Percentiles rank a stretch among this genome's conserved stretches.
Conservation (phyloP, 2,888 invertebrate genomes). For the Cryptosula pallasiana region DNA sequence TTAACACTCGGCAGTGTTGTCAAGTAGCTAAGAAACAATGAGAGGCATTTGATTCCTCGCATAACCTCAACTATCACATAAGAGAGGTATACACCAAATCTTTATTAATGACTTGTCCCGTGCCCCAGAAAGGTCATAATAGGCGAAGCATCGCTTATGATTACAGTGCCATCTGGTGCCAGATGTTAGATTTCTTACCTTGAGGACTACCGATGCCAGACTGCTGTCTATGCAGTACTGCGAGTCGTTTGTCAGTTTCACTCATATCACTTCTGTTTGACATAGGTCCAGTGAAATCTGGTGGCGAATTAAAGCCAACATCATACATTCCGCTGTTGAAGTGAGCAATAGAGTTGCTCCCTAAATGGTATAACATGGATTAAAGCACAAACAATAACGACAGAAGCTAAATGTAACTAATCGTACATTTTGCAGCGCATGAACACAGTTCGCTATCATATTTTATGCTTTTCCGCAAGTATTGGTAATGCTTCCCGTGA, state of each 20-base stretch:
- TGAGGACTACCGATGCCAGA: slow-evolving; percentile 7
- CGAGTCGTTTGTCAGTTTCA: background rate
- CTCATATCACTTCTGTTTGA: slow-evolving; percentile 23
- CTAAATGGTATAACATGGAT: background rate
- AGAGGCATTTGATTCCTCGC: background rate
- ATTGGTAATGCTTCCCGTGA: no score
- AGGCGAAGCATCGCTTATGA: no score
- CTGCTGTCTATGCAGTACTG: background rate
- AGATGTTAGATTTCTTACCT: background rate
- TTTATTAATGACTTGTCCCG: background rate
- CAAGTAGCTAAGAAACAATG: background rate
- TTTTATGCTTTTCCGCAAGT: no score
- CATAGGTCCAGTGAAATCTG: slow-evolving; percentile 23
- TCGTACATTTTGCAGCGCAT: no score
- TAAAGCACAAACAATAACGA: no score
- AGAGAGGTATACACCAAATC: background rate
- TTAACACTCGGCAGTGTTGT: background rate
- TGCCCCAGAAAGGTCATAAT: background rate
- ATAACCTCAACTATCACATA: background rate
- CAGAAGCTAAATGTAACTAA: no score
- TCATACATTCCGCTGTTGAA: slow-evolving; percentile 17
- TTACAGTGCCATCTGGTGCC: no score
- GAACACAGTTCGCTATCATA: no score
- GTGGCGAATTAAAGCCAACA: slow-evolving; percentile 21
- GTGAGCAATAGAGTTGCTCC: slow-evolving; percentile 19